phyloP scores from a whole-genome alignment of 2,113 vertebrate genomes.

The Pristiophorus japonicus region DNA sequence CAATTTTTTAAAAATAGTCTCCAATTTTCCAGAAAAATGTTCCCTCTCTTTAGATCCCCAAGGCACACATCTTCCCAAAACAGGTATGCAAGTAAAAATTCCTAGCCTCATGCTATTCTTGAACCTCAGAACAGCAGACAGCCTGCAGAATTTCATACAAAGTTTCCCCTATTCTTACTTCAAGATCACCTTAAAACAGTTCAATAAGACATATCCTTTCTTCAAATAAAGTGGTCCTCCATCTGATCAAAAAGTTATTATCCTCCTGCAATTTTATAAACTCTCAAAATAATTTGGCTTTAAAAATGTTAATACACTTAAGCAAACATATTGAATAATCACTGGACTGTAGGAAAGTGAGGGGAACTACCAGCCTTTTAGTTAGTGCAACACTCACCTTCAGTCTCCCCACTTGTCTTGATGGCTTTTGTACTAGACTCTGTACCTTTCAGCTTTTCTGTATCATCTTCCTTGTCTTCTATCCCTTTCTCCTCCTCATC shows the following conservation, averaged over 20 bases:
- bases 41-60: background rate
- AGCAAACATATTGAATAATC: conserved; percentile 3
- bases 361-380: background rate
- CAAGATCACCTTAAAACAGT: background rate
- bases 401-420: conserved; percentile 81
- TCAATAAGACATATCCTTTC: background rate
- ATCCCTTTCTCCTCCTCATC: conserved; percentile 80
- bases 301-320: background rate
- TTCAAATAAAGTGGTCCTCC: background rate
- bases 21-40: background rate
- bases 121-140: background rate
- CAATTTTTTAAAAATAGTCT: background rate
- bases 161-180: background rate
- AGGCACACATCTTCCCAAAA: background rate
- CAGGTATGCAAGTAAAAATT: background rate
- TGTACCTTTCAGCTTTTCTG: conserved; percentile 71
- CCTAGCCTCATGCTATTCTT: background rate
- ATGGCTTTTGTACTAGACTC: conserved; percentile 75
- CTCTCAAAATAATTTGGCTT: background rate
- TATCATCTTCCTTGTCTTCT: conserved; percentile 63
- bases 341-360: conserved; percentile 36
- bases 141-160: background rate
- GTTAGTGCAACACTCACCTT: conserved; percentile 68
- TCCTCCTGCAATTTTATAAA: background rate
- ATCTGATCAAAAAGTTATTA: background rate